Evolutionary conservation across 2,113 vertebrate genomes (phyloP).

Genomic region (Paraplagusia blochii): DNA sequence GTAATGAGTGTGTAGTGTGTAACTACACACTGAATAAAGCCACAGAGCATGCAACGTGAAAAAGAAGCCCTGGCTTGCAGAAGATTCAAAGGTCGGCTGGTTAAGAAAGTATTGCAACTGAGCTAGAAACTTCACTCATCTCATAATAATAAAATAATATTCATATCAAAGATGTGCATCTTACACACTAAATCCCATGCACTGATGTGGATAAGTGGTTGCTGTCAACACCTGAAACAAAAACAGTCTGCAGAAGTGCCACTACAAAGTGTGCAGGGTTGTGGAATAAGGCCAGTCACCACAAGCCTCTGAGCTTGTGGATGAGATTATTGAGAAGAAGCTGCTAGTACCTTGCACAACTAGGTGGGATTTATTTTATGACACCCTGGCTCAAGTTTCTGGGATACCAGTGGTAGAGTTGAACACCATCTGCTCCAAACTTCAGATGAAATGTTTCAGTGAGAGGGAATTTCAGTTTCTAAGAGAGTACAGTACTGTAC

Average conservation of each 20-base stretch:
- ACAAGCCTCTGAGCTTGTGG: neutral
- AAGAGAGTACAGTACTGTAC: too few species aligned
- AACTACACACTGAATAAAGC: conserved; percentile 1
- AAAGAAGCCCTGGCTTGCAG: too few species aligned
- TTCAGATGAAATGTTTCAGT: too few species aligned
- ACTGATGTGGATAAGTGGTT: neutral
- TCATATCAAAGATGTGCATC: too few species aligned
- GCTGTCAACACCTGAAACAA: neutral
- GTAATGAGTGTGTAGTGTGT: too few species aligned
- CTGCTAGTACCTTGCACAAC: neutral
- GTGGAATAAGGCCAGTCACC: neutral
- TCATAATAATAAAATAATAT: neutral
- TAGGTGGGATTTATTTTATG: neutral
- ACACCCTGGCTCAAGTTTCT: neutral
- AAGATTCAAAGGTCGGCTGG: neutral
- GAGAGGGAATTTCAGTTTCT: too few species aligned
- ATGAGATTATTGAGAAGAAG: too few species aligned
- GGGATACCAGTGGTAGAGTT: too few species aligned
- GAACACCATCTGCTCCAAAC: too few species aligned
- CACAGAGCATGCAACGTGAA: conserved; percentile 1
- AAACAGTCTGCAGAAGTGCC: too few species aligned
- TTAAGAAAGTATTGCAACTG: conserved; percentile 3
- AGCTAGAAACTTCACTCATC: conserved; percentile 6
- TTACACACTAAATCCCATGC: conserved; percentile 4
- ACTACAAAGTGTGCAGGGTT: too few species aligned